Base-by-base conservation (phyloP, 2,113 vertebrate species). In the Microtus oregoni region DNA sequence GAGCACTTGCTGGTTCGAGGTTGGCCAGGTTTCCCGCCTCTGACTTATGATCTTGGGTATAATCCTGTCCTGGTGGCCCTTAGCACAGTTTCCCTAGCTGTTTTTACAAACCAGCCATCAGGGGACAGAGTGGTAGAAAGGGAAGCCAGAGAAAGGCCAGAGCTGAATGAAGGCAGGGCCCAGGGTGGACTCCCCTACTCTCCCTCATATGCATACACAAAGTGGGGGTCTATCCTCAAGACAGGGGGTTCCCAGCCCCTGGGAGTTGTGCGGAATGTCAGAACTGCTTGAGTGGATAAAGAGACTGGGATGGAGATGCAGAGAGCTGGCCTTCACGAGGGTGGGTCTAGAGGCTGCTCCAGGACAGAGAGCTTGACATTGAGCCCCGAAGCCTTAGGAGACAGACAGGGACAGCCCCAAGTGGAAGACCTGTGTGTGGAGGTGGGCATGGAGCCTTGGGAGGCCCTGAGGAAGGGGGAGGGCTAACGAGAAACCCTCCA, bases 121-220 rank as follows among this genome's bases (percentile, higher is more conserved):
- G 17, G 12, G 35, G 15, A 76, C 10, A 26, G 35, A 72, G 68
- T 2, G 11, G 15, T 35, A 76, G 44, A 86, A 76, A 70, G 30
- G 38, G 35, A 26, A 3, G 30, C 47, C 9, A 58, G 17, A 79
- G 68, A 90, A 81, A 3, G 26, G 50, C 30, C 28, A 32, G 58
- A 50, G 61, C 24, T 35, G 30, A 47, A 28, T 35, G 30, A 47
- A 28, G 61, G 8, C 2, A 58, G 67, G 55, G n/a, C 5, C 1
- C 0, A 1, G 44, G 28, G 26, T 7, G 35, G 65, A 5, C 19
- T 28, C 70, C 35, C 44, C 44, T 41, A 20, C 4, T 67, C 32
- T 0, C 83, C 44, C 11, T 7, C 3, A 22, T 22, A 17, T 35
- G 15, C 8, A 1, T 1, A 11, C 72, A 4, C 20, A 26, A 3